Conservation (phyloP, 2,888 invertebrate species). For the Luperina testacea region DNA sequence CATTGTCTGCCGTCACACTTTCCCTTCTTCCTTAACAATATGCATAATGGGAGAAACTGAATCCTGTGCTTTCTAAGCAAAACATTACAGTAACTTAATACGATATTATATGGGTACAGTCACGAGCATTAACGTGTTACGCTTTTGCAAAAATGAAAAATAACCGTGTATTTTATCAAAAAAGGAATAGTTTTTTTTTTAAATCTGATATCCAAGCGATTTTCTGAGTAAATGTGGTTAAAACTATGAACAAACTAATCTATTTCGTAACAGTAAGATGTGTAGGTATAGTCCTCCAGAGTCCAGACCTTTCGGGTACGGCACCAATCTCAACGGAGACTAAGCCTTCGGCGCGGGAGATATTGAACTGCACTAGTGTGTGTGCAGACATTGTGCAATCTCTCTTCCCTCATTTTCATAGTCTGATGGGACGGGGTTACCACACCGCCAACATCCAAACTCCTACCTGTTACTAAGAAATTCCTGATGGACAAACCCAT, state of each 20-base stretch:
- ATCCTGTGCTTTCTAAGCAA: slow-evolving; percentile 62
- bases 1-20: slow-evolving; percentile 56
- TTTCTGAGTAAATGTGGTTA: not conserved
- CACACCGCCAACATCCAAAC: not conserved
- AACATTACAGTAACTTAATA: slow-evolving; percentile 53
- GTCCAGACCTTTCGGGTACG: no score
- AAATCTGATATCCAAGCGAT: not conserved
- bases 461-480: no score
- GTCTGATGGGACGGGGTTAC: no score
- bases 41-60: slow-evolving; percentile 57
- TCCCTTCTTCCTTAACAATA: slow-evolving; percentile 40
- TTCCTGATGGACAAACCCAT: no score
- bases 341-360: no score
- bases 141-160: not conserved
- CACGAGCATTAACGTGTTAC: not conserved
- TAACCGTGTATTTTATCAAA: not conserved
- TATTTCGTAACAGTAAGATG: no score
- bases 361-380: no score
- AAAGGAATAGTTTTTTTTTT: not conserved
- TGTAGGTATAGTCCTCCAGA: no score
- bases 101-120: slow-evolving; percentile 24
- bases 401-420: no score
- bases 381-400: no score
- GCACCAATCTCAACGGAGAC: no score
- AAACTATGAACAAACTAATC: not conserved